Conservation (phyloP, 1,140 invertebrate genomes). For the Drosophila orena region DNA sequence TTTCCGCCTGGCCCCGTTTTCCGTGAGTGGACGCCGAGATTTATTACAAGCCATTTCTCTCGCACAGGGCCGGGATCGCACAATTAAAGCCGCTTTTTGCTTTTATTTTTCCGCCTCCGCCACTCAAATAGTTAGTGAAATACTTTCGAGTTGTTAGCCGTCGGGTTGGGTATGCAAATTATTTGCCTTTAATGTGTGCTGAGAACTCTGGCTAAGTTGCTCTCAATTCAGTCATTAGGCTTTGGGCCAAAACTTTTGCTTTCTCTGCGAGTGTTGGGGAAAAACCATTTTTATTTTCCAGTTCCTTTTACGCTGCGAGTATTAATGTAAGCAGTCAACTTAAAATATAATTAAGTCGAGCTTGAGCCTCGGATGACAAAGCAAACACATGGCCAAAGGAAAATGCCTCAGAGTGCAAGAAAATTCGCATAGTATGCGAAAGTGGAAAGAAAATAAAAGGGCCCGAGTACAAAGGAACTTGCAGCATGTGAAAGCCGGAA, state of each 20-base stretch:
- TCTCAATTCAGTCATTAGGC: constrained; percentile 70
- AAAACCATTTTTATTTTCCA: constrained; percentile 43
- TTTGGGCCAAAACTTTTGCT: constrained; percentile 51
- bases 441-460: constrained; percentile 22
- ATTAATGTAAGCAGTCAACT: constrained; percentile 54
- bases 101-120: constrained; percentile 26
- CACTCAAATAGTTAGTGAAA: constrained; percentile 38
- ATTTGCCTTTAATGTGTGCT: constrained; percentile 68
- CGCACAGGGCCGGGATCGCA: constrained; percentile 1
- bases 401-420: constrained; percentile 50
- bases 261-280: constrained; percentile 21
- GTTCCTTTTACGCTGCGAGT: constrained; percentile 19
- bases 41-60: constrained; percentile 60
- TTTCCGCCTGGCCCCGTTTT: constrained; percentile 43
- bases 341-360: constrained; percentile 67
- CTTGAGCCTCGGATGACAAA: constrained; percentile 50
- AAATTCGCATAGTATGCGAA: constrained; percentile 44
- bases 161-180: constrained; percentile 74
- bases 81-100: constrained; percentile 61
- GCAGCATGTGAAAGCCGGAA: constrained; percentile 45
- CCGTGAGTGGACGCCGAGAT: constrained; percentile 33
- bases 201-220: constrained; percentile 54
- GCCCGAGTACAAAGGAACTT: constrained; percentile 33
- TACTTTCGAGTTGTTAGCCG: constrained; percentile 43
- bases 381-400: constrained; percentile 58